Percentiles rank a stretch among this genome's conserved stretches.
phyloP scores from a whole-genome alignment of 2,113 vertebrate genomes.

The Tenebrosternarchus preto region DNA sequence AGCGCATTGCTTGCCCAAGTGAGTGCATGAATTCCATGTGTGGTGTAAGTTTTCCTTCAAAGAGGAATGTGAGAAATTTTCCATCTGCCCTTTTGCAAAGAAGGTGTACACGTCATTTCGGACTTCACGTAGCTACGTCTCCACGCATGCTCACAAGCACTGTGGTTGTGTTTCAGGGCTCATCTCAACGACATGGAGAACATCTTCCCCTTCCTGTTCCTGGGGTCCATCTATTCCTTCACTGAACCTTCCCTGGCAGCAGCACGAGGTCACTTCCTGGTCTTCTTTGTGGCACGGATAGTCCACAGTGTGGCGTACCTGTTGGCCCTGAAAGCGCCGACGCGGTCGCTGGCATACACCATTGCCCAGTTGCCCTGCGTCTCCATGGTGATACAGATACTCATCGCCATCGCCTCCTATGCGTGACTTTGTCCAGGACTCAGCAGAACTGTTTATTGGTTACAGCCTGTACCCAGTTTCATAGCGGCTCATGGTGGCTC shows the following conservation, averaged over 20 bases:
- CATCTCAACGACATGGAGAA: slow-evolving; percentile 93
- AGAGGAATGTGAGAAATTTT: too few species aligned
- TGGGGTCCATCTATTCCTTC: slow-evolving; percentile 88
- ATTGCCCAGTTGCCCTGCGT: slow-evolving; percentile 87
- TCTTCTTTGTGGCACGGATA: slow-evolving; percentile 81
- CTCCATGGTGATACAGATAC: slow-evolving; percentile 92
- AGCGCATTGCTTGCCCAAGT: not conserved
- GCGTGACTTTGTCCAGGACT: slow-evolving; percentile 64
- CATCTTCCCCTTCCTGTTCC: slow-evolving; percentile 93
- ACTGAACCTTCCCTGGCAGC: slow-evolving; percentile 74
- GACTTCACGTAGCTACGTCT: not conserved
- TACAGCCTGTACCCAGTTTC: not conserved
- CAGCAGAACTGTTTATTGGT: not conserved
- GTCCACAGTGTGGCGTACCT: slow-evolving; percentile 87
- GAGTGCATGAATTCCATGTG: too few species aligned
- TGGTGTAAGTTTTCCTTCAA: too few species aligned
- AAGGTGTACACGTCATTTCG: not conserved
- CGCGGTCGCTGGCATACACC: slow-evolving; percentile 83
- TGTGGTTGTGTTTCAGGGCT: slow-evolving; percentile 72
- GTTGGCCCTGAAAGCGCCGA: slow-evolving; percentile 76
- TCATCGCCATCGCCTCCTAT: slow-evolving; percentile 67
- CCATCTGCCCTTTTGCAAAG: too few species aligned
- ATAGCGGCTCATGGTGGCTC: not conserved
- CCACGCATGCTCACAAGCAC: not conserved
- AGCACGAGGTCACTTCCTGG: slow-evolving; percentile 87